Evolutionary conservation across 2,888 invertebrate genomes (phyloP).

Genomic region (Phyllotreta striolata): DNA sequence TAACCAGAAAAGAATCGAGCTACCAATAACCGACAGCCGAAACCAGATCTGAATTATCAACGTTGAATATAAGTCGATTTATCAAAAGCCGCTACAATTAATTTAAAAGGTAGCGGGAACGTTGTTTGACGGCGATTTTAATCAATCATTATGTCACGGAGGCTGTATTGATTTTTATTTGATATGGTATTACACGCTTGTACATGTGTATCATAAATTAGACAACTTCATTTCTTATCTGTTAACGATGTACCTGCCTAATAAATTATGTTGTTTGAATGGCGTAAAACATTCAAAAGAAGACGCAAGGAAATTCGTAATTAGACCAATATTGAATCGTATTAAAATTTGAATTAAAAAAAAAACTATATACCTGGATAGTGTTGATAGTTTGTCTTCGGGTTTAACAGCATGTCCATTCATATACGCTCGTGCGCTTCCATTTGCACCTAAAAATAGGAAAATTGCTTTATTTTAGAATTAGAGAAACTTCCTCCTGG

Average conservation of each 20-base stretch:
- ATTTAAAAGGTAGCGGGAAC: conserved; percentile 19
- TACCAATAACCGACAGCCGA: conserved; percentile 14
- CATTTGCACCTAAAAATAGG: conserved; percentile 55
- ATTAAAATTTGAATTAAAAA: too few relatives aligned
- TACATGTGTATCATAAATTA: conserved; percentile 32
- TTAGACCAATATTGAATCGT: too few relatives aligned
- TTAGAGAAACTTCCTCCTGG: not conserved
- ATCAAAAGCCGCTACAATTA: conserved; percentile 26
- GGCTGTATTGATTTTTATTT: conserved; percentile 26
- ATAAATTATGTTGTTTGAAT: conserved; percentile 17
- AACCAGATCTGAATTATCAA: conserved; percentile 20
- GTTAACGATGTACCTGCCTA: conserved; percentile 10
- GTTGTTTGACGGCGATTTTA: conserved; percentile 8
- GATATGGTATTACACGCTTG: conserved; percentile 25
- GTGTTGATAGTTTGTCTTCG: conserved; percentile 65
- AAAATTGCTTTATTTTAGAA: not conserved
- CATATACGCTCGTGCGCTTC: conserved; percentile 60
- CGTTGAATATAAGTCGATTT: conserved; percentile 21
- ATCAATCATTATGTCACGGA: conserved; percentile 30
- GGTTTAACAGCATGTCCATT: conserved; percentile 63
- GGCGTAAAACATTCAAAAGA: conserved; percentile 5
- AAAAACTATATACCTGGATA: conserved; percentile 59
- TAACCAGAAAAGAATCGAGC: conserved; percentile 1
- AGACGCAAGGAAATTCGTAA: too few relatives aligned
- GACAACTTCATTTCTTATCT: conserved; percentile 26